Evolutionary conservation across 1,140 invertebrate genomes (phyloP), one percentile per base, ranked within the genome.

Genomic region (Drosophila pseudoananassae): DNA sequence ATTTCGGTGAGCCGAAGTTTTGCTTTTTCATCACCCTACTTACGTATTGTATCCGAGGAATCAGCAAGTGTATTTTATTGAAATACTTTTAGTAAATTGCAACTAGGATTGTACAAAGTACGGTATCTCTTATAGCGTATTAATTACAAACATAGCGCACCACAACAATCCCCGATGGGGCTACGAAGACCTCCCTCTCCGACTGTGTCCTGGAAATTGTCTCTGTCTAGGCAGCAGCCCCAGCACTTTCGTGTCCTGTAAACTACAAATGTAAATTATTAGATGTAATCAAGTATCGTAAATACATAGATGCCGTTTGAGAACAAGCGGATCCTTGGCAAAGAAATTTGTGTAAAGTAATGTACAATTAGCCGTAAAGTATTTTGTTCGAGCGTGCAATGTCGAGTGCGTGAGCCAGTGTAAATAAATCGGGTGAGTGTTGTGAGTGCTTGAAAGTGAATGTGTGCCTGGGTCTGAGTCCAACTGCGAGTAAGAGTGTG

Each of bases 331-430:
- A 47, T 25, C 56, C 65, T 66, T 69, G 65, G 50, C 65, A 54
- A 73, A 76, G 54, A 43, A 52, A 60, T 84, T 61, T 59, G 36
- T 85, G 83, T 84, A 78, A 75, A 82, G 53, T 75, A 82, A 71
- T 85, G 74, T 85, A 88, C 54, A 78, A 82, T 60, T 88, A 85
- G 82, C 46, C 69, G 43, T 80, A 80, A 83, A 52, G 38, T 75
- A 56, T 74, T 59, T 54, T 60, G 60, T 65, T 17, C 15, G 43
- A 17, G 43, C 43, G 43, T 46, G 43, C 43, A 46, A 46, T 46
- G 43, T 46, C 17, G 43, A 20, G 46, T 55, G 36, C 47, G 17
- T 40, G 23, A 15, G 20, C 10, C 14, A 52, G 29, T 63, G 23
- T 57, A 52, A 40, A 46, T 57, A 57, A 54, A 27, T 15, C 0